Conservation (phyloP, 2,797 vertebrate genomes). For the Capromys pilorides region DNA sequence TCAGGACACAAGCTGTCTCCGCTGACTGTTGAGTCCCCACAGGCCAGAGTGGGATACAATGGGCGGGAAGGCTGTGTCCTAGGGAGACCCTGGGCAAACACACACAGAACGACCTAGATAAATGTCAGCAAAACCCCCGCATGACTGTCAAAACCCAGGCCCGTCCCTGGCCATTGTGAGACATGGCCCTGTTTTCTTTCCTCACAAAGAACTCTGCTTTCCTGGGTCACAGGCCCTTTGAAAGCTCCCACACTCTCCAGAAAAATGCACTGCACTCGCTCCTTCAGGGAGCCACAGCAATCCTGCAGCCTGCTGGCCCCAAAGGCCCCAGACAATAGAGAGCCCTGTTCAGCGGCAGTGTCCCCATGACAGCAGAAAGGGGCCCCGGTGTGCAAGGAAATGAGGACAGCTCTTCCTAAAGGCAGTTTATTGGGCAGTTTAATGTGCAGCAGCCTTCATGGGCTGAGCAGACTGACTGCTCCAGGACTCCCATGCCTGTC, state of each 20-base stretch:
- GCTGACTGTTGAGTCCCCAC: too few relatives aligned
- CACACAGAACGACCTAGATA: background rate
- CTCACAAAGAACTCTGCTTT: background rate
- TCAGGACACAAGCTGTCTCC: background rate
- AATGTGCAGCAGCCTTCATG: background rate
- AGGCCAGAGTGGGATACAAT: background rate
- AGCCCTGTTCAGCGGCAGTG: background rate
- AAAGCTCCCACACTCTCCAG: background rate
- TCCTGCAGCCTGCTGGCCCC: background rate
- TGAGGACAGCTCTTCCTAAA: background rate
- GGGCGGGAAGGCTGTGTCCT: background rate
- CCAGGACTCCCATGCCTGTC: background rate
- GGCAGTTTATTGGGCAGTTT: constrained; percentile 76
- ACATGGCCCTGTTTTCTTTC: background rate
- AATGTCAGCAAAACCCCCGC: background rate
- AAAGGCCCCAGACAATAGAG: background rate
- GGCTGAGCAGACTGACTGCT: background rate
- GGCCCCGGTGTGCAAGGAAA: background rate
- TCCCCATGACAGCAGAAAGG: background rate
- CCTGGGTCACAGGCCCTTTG: background rate
- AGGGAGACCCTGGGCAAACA: too few relatives aligned
- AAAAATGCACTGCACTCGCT: background rate
- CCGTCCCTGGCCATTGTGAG: constrained; percentile 11
- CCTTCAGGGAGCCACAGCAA: background rate
- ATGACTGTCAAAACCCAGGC: background rate